These are phyloP conservation scores for Sycophaga agraensis DNA, from an alignment of 1,140 invertebrate genomes.

Conservation along the genomic window DNA sequence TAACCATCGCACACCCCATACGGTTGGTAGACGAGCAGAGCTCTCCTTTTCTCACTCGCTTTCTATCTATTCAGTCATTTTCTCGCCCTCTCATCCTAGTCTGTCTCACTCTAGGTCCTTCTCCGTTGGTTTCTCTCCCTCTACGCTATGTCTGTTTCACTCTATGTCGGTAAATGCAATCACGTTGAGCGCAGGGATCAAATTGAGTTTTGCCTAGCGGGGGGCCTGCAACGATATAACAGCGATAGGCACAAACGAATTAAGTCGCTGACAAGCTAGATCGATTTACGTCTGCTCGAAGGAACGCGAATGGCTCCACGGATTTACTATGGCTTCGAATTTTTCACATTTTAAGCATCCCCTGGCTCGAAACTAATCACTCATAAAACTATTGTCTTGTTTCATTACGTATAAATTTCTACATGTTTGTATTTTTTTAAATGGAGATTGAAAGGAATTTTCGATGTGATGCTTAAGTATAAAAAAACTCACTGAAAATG, in stretches of 20 bases:
- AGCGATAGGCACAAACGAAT: constrained; percentile 35
- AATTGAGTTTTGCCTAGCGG: constrained; percentile 40
- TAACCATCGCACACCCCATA: constrained; percentile 1
- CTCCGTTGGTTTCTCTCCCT: background rate
- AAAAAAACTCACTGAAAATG: too few relatives aligned
- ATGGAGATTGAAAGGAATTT: too few relatives aligned
- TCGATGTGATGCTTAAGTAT: too few relatives aligned
- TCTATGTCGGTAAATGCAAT: constrained; percentile 34
- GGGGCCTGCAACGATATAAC: constrained; percentile 19
- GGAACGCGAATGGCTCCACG: constrained; percentile 19
- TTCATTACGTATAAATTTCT: too few relatives aligned
- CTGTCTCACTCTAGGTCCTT: constrained; percentile 1
- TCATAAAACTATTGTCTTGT: too few relatives aligned
- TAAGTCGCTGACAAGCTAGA: constrained; percentile 37
- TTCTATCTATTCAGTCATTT: background rate
- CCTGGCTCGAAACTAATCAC: background rate
- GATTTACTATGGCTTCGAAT: constrained; percentile 3
- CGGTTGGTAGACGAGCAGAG: background rate
- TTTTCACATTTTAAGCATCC: constrained; percentile 12
- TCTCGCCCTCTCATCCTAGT: background rate
- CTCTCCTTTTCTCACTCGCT: background rate
- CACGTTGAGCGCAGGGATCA: constrained; percentile 29
- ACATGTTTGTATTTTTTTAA: too few relatives aligned
- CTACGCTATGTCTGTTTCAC: background rate
- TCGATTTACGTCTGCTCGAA: constrained; percentile 36